Conservation (phyloP, 1,140 invertebrate species). For the Drosophila pandora region DNA sequence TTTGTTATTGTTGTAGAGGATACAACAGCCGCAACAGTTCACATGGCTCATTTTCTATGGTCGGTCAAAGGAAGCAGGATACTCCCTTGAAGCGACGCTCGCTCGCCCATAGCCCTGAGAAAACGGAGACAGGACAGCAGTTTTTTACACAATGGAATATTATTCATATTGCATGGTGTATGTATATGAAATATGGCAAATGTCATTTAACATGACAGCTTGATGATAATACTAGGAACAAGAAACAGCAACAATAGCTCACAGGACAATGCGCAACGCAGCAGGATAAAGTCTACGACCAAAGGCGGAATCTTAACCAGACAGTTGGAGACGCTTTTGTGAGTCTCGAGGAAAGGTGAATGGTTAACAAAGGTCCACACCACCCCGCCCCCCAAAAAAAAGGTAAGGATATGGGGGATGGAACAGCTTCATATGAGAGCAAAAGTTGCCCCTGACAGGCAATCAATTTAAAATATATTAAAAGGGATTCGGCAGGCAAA, state of each 20-base stretch:
- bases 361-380: neutral
- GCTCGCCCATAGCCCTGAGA: no score
- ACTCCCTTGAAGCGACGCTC: slow-evolving; percentile 26
- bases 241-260: slow-evolving; percentile 34
- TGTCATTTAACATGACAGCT: slow-evolving; percentile 83
- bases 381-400: slow-evolving; percentile 1
- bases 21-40: slow-evolving; percentile 73
- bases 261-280: slow-evolving; percentile 47
- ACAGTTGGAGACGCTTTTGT: slow-evolving; percentile 34
- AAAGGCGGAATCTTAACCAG: slow-evolving; percentile 32
- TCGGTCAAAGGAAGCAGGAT: slow-evolving; percentile 64
- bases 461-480: slow-evolving; percentile 34
- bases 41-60: slow-evolving; percentile 78
- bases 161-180: slow-evolving; percentile 45
- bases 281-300: slow-evolving; percentile 37
- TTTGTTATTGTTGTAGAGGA: slow-evolving; percentile 34
- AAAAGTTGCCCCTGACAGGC: slow-evolving; percentile 25
- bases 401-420: neutral
- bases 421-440: neutral
- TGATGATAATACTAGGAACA: slow-evolving; percentile 78
- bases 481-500: slow-evolving; percentile 10
- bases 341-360: slow-evolving; percentile 21
- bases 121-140: slow-evolving; percentile 24
- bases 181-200: slow-evolving; percentile 82
- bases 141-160: slow-evolving; percentile 45